Evolutionary conservation across 2,888 invertebrate species (phyloP), one percentile per base, ranked within the genome.

Genomic region (Diaprepes abbreviatus): DNA sequence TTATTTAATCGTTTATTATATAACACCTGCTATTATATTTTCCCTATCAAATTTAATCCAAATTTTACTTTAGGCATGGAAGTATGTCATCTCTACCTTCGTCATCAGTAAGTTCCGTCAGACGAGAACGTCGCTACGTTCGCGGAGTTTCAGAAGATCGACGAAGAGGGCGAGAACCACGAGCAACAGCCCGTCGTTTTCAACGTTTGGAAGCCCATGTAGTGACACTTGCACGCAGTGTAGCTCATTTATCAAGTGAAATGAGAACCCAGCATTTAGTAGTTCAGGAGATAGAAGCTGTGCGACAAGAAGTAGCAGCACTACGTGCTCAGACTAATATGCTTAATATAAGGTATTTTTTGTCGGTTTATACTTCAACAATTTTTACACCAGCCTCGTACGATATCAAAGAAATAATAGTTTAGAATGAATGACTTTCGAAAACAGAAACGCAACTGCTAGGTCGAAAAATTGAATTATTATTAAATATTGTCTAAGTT

Each of bases 191-290:
- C 84, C 93, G 93, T 83, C 87, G 95, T 50, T 95, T 96, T 84
- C 94, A 95, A 82, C 87, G 95, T 3, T 85, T 96, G 74, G 96
- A 96, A 83, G 93, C 94, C 0, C 96, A 96, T 84, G 95, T 96
- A 52, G 95, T 96, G 60, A 96, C 96, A 1, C 85, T 96, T 73
- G 96, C 96, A 0, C 87, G 95, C 66, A 95, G 94, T 50, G 95
- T 96, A 17, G 95, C 96, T 12, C 95, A 96, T 83, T 87, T 96
- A 38, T 95, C 95, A 35, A 94, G 94, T 2, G 96, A 96, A 86
- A 93, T 96, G 92, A 85, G 95, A 71, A 93, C 94, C 0, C 95
- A 96, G 80, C 95, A 94, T 82, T 87, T 94, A 68, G 92, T 95
- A 86, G 92, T 93, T 83, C 93, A 94, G 86, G 95, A 96, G 86